A percentile compares a stretch with the other conserved stretches of the same genome.
Evolutionary conservation across 2,888 invertebrate genomes (phyloP).

Genomic region (Cantharis flavilabris): DNA sequence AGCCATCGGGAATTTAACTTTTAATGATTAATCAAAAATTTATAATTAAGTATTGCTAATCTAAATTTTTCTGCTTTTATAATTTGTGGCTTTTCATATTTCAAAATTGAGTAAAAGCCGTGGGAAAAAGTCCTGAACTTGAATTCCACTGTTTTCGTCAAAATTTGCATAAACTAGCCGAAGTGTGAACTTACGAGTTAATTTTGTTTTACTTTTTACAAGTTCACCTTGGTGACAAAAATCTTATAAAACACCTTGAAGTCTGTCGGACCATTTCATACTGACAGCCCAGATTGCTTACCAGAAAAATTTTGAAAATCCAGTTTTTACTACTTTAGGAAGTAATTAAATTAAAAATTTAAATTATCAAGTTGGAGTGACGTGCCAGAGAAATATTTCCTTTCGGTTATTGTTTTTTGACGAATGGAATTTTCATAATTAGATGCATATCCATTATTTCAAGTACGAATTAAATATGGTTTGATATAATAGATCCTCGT

Average conservation of each 20-base stretch:
- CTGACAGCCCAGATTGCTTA: not conserved
- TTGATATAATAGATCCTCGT: conserved; percentile 8
- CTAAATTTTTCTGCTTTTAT: no score
- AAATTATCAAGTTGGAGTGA: not conserved
- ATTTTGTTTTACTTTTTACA: not conserved
- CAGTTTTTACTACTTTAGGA: not conserved
- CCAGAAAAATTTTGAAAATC: not conserved
- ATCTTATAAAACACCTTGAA: not conserved
- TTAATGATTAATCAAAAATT: no score
- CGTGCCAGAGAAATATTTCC: not conserved
- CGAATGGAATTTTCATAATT: not conserved
- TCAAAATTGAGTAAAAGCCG: no score
- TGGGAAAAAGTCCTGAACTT: no score
- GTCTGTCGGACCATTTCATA: not conserved
- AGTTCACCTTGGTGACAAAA: not conserved
- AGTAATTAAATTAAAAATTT: not conserved
- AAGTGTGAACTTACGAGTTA: not conserved
- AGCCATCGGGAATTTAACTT: no score
- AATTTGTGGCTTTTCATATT: no score
- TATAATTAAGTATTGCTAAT: no score
- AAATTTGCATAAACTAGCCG: not conserved
- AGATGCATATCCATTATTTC: not conserved
- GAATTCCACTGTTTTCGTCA: not conserved
- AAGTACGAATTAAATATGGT: not conserved
- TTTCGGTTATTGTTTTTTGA: not conserved